Percentiles rank a stretch among this genome's conserved stretches.
These are phyloP conservation scores for Athetis lepigone DNA, from an alignment of 2,888 invertebrate genomes.

Conservation along the genomic window DNA sequence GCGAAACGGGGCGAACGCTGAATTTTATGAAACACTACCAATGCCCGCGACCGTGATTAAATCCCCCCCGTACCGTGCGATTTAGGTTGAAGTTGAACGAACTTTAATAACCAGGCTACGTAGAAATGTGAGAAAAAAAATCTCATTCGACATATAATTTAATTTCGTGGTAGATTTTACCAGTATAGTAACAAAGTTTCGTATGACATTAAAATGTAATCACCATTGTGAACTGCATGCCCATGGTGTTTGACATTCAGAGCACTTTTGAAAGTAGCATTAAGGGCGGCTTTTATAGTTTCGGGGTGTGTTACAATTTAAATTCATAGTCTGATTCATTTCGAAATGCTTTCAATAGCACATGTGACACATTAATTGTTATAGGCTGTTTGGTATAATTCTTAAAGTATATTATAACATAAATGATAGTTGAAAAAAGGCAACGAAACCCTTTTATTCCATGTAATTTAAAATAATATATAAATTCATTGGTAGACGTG, in stretches of 20 bases:
- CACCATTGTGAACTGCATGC: background rate
- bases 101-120: slow-evolving; percentile 61
- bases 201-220: slow-evolving; percentile 2
- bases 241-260: no score
- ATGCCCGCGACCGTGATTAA: slow-evolving; percentile 65
- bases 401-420: no score
- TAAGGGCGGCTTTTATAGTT: background rate
- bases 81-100: slow-evolving; percentile 66
- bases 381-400: no score
- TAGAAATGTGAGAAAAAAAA: slow-evolving; percentile 57
- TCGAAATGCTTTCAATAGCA: background rate
- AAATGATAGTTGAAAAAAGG: no score
- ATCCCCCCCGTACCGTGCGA: slow-evolving; percentile 59
- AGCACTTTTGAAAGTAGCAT: no score
- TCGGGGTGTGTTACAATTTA: background rate
- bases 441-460: no score
- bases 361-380: background rate
- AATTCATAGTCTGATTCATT: background rate
- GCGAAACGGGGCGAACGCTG: slow-evolving; percentile 62
- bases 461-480: no score
- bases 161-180: slow-evolving; percentile 37
- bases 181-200: slow-evolving; percentile 31
- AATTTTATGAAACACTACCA: slow-evolving; percentile 68
- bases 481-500: no score
- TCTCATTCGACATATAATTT: slow-evolving; percentile 54